Evolutionary conservation across 2,113 vertebrate genomes (phyloP).

Genomic region (Lethenteron reissneri): DNA sequence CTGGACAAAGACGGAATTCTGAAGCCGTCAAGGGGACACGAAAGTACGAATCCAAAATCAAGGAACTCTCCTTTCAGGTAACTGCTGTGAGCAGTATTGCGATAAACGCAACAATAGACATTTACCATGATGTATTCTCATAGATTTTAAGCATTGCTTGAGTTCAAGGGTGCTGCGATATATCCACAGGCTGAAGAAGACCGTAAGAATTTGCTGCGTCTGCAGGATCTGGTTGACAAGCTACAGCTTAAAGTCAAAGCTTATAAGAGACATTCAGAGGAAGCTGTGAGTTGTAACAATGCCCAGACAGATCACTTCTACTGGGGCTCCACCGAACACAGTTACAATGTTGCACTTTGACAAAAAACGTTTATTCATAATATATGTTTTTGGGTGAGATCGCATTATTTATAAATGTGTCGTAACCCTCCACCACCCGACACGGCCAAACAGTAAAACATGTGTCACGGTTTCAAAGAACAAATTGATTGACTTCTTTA

Average conservation of each 20-base stretch:
- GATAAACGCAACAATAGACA: background rate
- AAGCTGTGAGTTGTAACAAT: conserved; percentile 25
- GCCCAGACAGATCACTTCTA: no score
- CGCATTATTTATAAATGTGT: no score
- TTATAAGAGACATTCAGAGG: conserved; percentile 36
- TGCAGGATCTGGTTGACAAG: conserved; percentile 35
- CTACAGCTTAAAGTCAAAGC: conserved; percentile 33
- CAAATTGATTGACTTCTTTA: no score
- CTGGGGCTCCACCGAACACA: no score
- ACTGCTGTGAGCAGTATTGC: conserved; percentile 1
- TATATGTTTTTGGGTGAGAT: no score
- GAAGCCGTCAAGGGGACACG: conserved; percentile 28
- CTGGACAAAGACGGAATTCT: conserved; percentile 34
- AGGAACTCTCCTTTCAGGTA: conserved; percentile 40
- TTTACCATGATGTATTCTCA: background rate
- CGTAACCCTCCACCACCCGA: no score
- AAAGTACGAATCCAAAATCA: conserved; percentile 39
- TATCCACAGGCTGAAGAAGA: conserved; percentile 27
- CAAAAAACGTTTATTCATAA: no score
- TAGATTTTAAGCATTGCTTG: background rate
- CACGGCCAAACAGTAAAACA: no score
- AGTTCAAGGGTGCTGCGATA: no score
- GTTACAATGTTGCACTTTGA: no score
- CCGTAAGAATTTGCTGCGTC: conserved; percentile 28
- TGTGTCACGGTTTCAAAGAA: no score